phyloP scores from a whole-genome alignment of 2,797 vertebrate genomes.

The Numenius phaeopus region DNA sequence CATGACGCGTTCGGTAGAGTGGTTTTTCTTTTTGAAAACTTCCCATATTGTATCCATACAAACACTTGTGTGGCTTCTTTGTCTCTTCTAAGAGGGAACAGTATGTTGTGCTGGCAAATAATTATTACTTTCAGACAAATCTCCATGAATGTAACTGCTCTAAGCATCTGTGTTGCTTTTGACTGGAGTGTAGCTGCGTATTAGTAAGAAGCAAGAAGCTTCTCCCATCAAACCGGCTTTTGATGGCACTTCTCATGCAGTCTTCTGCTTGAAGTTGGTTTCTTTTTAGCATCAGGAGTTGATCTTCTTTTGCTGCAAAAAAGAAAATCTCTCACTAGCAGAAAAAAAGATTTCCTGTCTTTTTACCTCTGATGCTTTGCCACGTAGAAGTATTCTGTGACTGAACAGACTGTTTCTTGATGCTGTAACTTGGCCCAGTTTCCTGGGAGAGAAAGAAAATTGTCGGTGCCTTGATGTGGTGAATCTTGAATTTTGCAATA shows the following conservation, averaged over 20 bases:
- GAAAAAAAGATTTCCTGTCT: background rate
- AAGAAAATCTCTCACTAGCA: background rate
- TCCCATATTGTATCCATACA: background rate
- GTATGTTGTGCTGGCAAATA: background rate
- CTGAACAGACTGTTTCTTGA: constrained; percentile 7
- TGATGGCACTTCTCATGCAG: background rate
- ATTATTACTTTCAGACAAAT: background rate
- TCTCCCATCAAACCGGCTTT: background rate
- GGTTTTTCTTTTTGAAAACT: background rate
- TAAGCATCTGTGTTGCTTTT: background rate
- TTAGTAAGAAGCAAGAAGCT: background rate
- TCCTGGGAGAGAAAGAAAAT: background rate
- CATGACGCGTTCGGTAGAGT: background rate
- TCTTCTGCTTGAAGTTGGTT: constrained; percentile 12
- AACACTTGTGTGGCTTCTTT: background rate
- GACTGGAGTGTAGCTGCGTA: background rate
- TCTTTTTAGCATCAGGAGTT: background rate
- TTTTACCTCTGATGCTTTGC: background rate
- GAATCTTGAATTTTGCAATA: background rate
- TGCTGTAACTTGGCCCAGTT: background rate
- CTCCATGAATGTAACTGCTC: background rate
- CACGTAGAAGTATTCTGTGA: background rate
- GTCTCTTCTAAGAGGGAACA: background rate
- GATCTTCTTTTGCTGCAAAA: background rate
- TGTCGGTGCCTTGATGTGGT: background rate